A percentile compares a stretch with the other conserved stretches of the same genome.
phyloP scores from a whole-genome alignment of 2,888 invertebrate species.

The Trichogramma dendrolimi region DNA sequence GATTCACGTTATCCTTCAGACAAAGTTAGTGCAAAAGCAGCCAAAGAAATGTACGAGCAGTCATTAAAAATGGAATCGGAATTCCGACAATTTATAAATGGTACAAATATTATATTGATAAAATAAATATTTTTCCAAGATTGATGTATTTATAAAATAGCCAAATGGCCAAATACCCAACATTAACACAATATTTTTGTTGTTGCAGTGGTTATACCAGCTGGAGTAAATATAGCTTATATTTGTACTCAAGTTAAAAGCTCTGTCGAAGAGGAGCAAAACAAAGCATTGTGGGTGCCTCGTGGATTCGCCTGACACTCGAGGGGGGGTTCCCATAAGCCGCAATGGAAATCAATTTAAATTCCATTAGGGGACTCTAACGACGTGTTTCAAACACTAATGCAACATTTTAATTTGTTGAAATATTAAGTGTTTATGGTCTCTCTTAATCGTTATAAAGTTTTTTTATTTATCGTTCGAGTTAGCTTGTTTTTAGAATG shows the following conservation, averaged over 20 bases:
- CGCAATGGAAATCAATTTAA: constrained; percentile 52
- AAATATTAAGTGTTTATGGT: constrained; percentile 37
- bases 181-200: neutral
- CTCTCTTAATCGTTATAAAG: constrained; percentile 24
- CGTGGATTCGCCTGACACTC: constrained; percentile 62
- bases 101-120: constrained; percentile 52
- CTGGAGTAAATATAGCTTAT: constrained; percentile 90
- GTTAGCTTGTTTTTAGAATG: too few relatives aligned
- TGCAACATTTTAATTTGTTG: constrained; percentile 7
- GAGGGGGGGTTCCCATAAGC: constrained; percentile 51
- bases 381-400: constrained; percentile 32
- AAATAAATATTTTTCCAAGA: neutral
- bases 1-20: constrained; percentile 85
- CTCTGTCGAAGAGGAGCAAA: constrained; percentile 90
- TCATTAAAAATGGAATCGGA: constrained; percentile 88
- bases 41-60: constrained; percentile 95
- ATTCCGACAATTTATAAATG: constrained; percentile 87
- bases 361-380: constrained; percentile 50
- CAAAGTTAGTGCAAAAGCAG: constrained; percentile 90
- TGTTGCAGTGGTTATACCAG: constrained; percentile 56
- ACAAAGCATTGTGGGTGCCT: constrained; percentile 92
- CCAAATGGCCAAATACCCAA: neutral
- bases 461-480: too few relatives aligned
- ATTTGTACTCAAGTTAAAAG: constrained; percentile 95
- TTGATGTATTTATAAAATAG: neutral